Evolutionary conservation across 2,113 vertebrate species (phyloP), one percentile per base, ranked within the genome.

Genomic region (Rhizomys pruinosus): DNA sequence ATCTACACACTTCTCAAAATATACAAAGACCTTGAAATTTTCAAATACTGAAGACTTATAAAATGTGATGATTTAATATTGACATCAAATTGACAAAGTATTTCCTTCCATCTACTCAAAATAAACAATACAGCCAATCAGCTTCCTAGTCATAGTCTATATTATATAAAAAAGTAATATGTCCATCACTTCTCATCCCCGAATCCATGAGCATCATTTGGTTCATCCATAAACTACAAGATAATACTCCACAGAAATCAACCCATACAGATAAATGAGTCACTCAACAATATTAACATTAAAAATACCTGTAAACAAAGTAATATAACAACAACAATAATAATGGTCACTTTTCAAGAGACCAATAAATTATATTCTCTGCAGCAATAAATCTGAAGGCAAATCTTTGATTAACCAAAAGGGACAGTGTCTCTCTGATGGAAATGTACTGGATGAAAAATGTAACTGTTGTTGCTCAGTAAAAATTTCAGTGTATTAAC

Each of bases 361-460:
- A 88, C 59, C 68, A 89, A 94, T 92, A 87, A 55, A 96, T 89
- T 92, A 72, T 73, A 92, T 87, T 90, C 64, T 94, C 39, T 91
- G 19, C 27, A 95, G 89, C 59, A 95, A 91, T 89, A 91, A 95
- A 91, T 92, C 52, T 64, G 47, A 11, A 93, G 82, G 64, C 39
- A 97, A 94, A 80, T 57, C 32, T 81, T 92, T 47, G 68, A 84
- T 89, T 91, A 90, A 88, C 69, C 32, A 27, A 90, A 93, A 95
- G 94, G 44, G 73, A 94, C 20, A 78, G n/a, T 89, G 52, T 94
- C 76, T 87, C 68, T 79, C 84, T 85, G 71, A 94, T 95, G 90
- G 68, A 89, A 95, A 59, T 92, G 88, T 57, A 90, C 39, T 74
- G 13, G 87, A 92, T 17, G 55, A 22, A 55, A 93, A 93, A 92